Base-by-base conservation (phyloP, 2,888 invertebrate species). In the Elmis aenea region DNA sequence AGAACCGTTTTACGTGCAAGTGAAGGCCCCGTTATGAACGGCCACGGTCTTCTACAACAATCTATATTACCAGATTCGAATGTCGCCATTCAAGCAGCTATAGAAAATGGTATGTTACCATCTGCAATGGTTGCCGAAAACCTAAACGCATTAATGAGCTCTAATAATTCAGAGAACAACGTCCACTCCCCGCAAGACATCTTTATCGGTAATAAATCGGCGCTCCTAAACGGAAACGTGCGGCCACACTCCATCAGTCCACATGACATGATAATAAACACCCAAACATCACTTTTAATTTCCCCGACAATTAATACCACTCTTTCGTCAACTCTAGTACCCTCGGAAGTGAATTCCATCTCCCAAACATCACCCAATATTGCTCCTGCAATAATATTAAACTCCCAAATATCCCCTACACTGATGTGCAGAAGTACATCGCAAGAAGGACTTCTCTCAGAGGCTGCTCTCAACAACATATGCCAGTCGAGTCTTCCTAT, bases 371-470 rank as follows among this genome's bases (percentile, higher is more conserved):
- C 60, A 1, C 61, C 71, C 3, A 65, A 68, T 54, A 62, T 74
- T 5, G 66, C 75, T 1, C 68, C 77, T 1, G 79, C 80, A 44
- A 74, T 75, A 11, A 81, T 81, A 41, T 68, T 81, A 46, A 77
- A 71, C 64, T 69, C 77, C 3, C 73, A 74, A 33, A 71, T 80
- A 37, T 76, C 80, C 1, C 79, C 80, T 1, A 74, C 73, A 46
- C 64, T 81, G 61, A 72, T 82, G 58, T 76, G 75, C 41, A 67
- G 55, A 12, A 59, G 34, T 31, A 45, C 54, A 3, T 11, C 50
- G 23, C 61, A 52, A 40, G 60, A 62, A 13, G 39, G 52, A 13
- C 38, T 60, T 2, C 35, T 59, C 10, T 36, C 53, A 3, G 18
- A 46, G 6, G 33, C 50, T 12, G 46, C 42, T 13, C 26, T 51